phyloP scores from a whole-genome alignment of 1,140 invertebrate species.

The Drosophila sp. region DNA sequence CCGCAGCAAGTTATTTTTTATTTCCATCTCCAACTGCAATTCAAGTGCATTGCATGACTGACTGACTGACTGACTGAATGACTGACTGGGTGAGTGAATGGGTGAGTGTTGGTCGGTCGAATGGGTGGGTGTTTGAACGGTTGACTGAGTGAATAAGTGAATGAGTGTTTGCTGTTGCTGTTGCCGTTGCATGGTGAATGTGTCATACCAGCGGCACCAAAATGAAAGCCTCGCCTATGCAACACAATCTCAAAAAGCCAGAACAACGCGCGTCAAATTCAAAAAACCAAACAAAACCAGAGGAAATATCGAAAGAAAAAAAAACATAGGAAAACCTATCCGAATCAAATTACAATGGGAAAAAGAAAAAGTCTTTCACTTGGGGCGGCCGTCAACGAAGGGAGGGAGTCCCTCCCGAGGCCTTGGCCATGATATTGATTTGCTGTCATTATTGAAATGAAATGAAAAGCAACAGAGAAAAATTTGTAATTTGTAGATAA shows the following conservation, averaged over 20 bases:
- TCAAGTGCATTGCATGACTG: constrained; percentile 59
- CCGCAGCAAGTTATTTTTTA: constrained; percentile 54
- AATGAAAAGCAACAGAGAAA: constrained; percentile 19
- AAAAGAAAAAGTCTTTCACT: constrained; percentile 59
- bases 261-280: constrained; percentile 43
- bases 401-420: constrained; percentile 34
- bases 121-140: background rate
- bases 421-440: constrained; percentile 77
- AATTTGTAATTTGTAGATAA: constrained; percentile 40
- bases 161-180: constrained; percentile 20
- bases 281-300: constrained; percentile 45
- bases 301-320: background rate
- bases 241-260: constrained; percentile 37
- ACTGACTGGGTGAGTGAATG: constrained; percentile 29
- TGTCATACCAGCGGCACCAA: constrained; percentile 29
- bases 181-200: background rate
- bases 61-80: constrained; percentile 25
- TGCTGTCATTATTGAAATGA: constrained; percentile 72
- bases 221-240: constrained; percentile 34
- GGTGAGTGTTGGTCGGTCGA: background rate
- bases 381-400: constrained; percentile 37
- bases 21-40: constrained; percentile 50
- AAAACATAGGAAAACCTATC: background rate
- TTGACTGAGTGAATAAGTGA: constrained; percentile 26
- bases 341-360: background rate